Evolutionary conservation across 2,888 invertebrate genomes (phyloP).

Genomic region (Thelaira solivaga): DNA sequence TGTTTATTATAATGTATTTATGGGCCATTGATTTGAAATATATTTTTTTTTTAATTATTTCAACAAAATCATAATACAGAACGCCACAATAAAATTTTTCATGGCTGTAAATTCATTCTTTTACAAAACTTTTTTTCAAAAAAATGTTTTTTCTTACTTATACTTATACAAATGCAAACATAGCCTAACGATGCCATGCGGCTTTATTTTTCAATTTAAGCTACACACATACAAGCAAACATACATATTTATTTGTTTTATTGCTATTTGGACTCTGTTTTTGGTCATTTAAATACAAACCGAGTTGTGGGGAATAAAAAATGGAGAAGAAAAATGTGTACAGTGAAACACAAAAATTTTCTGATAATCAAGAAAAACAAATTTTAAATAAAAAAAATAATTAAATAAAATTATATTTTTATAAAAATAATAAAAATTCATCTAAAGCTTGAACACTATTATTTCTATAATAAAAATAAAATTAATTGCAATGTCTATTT

Average conservation of each 20-base stretch:
- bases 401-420: neutral
- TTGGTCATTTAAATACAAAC: slow-evolving; percentile 40
- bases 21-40: no score
- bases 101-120: neutral
- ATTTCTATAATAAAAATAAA: no score
- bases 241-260: slow-evolving; percentile 23
- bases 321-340: neutral
- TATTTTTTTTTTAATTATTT: no score
- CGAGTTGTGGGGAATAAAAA: slow-evolving; percentile 1
- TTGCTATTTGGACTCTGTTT: slow-evolving; percentile 21
- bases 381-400: no score
- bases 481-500: no score
- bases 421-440: no score
- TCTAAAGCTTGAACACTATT: no score
- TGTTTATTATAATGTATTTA: no score
- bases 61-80: no score
- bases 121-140: no score
- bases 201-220: slow-evolving; percentile 40
- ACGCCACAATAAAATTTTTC: neutral
- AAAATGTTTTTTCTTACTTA: neutral
- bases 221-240: no score
- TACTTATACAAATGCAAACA: neutral
- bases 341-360: neutral
- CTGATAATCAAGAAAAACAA: neutral
- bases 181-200: slow-evolving; percentile 30